phyloP scores from a whole-genome alignment of 1,140 invertebrate genomes.

The Drosophila pruinosa region DNA sequence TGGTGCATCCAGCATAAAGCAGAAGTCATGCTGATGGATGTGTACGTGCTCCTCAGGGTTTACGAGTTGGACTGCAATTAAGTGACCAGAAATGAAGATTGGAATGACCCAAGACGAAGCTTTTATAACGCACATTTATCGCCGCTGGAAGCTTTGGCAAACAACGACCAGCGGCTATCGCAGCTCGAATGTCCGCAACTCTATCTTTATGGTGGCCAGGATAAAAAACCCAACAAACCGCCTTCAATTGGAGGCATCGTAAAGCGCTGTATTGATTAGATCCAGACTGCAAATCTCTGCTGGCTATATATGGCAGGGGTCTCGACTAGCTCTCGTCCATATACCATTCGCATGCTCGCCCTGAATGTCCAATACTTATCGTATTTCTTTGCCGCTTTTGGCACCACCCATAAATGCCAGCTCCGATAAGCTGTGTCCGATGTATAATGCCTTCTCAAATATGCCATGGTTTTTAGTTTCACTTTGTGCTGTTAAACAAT shows the following conservation, averaged over 20 bases:
- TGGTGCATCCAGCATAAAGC: background rate
- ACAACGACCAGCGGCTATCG: slow-evolving; percentile 27
- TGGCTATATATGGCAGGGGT: slow-evolving; percentile 41
- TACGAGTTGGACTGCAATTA: slow-evolving; percentile 49
- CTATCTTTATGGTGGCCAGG: slow-evolving; percentile 45
- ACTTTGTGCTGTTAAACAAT: slow-evolving; percentile 50
- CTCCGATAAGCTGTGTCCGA: slow-evolving; percentile 45
- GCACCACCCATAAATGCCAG: slow-evolving; percentile 10
- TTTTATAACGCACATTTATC: slow-evolving; percentile 61
- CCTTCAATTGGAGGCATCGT: slow-evolving; percentile 27
- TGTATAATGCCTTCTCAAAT: slow-evolving; percentile 46
- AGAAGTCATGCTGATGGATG: background rate
- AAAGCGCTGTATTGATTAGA: background rate
- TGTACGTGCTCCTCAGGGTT: background rate
- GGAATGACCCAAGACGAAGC: slow-evolving; percentile 49
- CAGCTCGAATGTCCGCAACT: slow-evolving; percentile 15
- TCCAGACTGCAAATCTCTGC: slow-evolving; percentile 41
- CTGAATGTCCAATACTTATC: slow-evolving; percentile 45
- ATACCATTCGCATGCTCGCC: slow-evolving; percentile 19
- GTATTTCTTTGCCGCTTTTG: background rate
- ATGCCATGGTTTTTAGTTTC: slow-evolving; percentile 48
- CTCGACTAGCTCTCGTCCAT: background rate
- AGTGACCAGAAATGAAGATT: slow-evolving; percentile 61
- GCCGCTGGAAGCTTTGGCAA: slow-evolving; percentile 34
- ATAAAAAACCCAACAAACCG: slow-evolving; percentile 28